Evolutionary conservation across 2,888 invertebrate genomes (phyloP), one percentile per base, ranked within the genome.

Genomic region (Erebia palarica): DNA sequence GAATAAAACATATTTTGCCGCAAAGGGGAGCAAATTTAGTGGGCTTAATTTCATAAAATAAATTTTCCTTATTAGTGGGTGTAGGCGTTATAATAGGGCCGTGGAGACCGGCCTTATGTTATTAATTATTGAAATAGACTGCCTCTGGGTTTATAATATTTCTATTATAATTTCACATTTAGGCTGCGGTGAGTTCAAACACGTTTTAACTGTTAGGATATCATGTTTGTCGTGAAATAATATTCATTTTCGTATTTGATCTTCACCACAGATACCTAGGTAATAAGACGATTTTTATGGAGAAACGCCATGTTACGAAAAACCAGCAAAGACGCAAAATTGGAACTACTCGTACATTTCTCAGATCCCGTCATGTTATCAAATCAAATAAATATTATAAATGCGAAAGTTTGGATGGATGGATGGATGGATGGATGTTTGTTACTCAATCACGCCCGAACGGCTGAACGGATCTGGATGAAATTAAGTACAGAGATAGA

Each of bases 51-150:
- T 66, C 57, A 44, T 13, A 66, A 66, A 66, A 66, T 57, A 66
- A 57, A 66, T 66, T 66, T 57, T 57, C 65, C 44, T 57, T 58
- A 66, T 66, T 66, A 57, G 57, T 66, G 65, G 57, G 65, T 18
- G 65, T 66, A 66, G 57, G 65, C 57, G 65, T 57, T 36, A 66
- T 66, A 66, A 66, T 66, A 57, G 57, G 65, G 47, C 65, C 44
- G 57, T 57, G 21, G 65, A 57, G 65, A 21, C 57, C 65, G 57
- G 57, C 57, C 65, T 47, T 66, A 66, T 21, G 55, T 57, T 47
- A 57, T 66, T 66, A 66, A 66, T 66, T 66, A 66, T 57, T 21
- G 44, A 44, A 57, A 66, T 66, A 57, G 58, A 57, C 65, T 66
- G 63, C 63, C 44, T 49, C 21, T 1, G 49, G 47, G 63, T 21